phyloP scores from a whole-genome alignment of 2,113 vertebrate species.

The Dasypus novemcinctus region DNA sequence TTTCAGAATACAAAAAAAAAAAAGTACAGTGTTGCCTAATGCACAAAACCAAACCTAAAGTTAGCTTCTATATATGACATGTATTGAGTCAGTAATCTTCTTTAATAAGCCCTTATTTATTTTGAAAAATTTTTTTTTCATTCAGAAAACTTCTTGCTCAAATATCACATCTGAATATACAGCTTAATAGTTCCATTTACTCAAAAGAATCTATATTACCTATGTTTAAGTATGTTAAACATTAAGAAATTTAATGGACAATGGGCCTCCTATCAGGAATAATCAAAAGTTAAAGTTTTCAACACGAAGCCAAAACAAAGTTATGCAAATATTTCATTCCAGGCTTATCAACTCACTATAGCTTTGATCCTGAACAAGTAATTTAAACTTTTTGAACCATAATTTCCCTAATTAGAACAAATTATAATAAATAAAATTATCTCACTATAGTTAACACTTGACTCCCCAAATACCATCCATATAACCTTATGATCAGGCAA shows the following conservation, averaged over 20 bases:
- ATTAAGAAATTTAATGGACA: background rate
- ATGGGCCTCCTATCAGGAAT: background rate
- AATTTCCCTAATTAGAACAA: background rate
- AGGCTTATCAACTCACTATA: background rate
- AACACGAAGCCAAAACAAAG: background rate
- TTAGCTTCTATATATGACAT: background rate
- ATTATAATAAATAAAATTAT: background rate
- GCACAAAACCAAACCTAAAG: background rate
- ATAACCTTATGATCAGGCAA: background rate
- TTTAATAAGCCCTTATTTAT: background rate
- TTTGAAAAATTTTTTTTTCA: background rate
- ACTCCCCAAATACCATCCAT: background rate
- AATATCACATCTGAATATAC: background rate
- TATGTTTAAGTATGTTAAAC: background rate
- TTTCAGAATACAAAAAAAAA: background rate
- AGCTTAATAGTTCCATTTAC: background rate
- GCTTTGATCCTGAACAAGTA: background rate
- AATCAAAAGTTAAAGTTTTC: background rate
- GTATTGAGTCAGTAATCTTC: background rate
- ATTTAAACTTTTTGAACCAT: background rate
- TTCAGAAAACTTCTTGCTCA: background rate
- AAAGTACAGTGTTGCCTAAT: background rate
- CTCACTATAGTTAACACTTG: fast-evolving
- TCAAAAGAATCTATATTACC: background rate
- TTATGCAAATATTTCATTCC: background rate